These are phyloP conservation scores for Nemopilema nomurai DNA, from an alignment of 30 jellyfish, hydroid and myxozoan genomes.

Conservation along the genomic window DNA sequence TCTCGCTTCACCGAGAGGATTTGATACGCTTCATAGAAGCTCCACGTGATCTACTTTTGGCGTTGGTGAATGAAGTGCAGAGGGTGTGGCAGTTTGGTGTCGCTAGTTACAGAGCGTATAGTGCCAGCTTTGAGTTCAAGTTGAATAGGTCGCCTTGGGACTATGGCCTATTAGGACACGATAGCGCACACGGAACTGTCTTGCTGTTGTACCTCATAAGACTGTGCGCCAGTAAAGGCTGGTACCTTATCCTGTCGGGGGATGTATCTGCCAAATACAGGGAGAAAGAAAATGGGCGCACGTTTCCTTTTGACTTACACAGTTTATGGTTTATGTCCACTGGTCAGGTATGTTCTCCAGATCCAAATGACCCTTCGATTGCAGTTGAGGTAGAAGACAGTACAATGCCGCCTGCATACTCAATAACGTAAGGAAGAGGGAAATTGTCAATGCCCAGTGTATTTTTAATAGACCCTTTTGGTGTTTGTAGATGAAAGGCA, in stretches of 20 bases:
- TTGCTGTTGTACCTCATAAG: slow-evolving; percentile 25
- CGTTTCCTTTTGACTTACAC: slow-evolving; percentile 67
- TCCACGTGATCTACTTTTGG: slow-evolving; percentile 42
- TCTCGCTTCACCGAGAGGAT: slow-evolving; percentile 39
- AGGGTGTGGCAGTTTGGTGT: slow-evolving; percentile 51
- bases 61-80: slow-evolving; percentile 7
- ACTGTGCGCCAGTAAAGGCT: slow-evolving; percentile 47
- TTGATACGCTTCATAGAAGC: slow-evolving; percentile 52
- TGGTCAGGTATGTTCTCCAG: not conserved
- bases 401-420: slow-evolving; percentile 15
- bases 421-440: not conserved
- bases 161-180: slow-evolving; percentile 15
- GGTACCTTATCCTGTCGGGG: slow-evolving; percentile 63
- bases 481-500: too few relatives aligned
- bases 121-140: slow-evolving; percentile 24
- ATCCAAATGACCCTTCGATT: slow-evolving; percentile 1
- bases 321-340: slow-evolving; percentile 54
- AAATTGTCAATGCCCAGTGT: too few relatives aligned
- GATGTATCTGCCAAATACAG: slow-evolving; percentile 65
- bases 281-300: slow-evolving; percentile 58
- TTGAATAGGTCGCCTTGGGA: slow-evolving; percentile 68
- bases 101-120: not conserved
- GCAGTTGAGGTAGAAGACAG: slow-evolving; percentile 2
- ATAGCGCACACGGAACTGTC: slow-evolving; percentile 62
- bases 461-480: too few relatives aligned